These are phyloP conservation scores for Perizoma flavofasciatum DNA, from an alignment of 2,888 invertebrate species.

Conservation along the genomic window DNA sequence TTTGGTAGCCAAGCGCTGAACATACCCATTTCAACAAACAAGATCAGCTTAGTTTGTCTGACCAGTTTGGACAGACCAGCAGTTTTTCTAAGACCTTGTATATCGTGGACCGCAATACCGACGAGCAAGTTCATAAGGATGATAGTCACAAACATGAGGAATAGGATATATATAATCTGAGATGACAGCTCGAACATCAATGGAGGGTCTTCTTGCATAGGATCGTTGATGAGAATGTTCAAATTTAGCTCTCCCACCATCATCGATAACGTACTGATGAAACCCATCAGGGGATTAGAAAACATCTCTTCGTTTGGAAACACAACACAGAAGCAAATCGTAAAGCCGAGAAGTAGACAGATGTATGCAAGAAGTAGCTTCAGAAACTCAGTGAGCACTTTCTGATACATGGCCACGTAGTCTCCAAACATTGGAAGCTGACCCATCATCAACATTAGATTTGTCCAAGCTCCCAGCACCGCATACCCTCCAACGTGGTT, in stretches of 20 bases:
- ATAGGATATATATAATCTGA: conserved; percentile 91
- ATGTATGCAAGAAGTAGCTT: conserved; percentile 92
- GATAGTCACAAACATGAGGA: conserved; percentile 92
- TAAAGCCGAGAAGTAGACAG: conserved; percentile 92
- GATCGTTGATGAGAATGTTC: conserved; percentile 89
- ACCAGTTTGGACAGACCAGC: conserved; percentile 93
- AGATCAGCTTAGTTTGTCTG: conserved; percentile 92
- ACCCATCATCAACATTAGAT: conserved; percentile 94
- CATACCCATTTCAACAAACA: conserved; percentile 92
- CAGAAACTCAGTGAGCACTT: conserved; percentile 92
- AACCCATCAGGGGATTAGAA: conserved; percentile 92
- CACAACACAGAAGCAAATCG: conserved; percentile 94
- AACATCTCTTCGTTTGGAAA: conserved; percentile 93
- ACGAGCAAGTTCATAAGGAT: conserved; percentile 93
- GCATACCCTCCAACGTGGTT: conserved; percentile 94
- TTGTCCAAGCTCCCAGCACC: conserved; percentile 93
- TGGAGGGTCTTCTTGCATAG: conserved; percentile 87
- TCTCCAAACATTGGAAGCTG: conserved; percentile 94
- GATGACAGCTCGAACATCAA: conserved; percentile 90
- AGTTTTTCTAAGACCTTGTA: conserved; percentile 92
- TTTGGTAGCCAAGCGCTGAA: conserved; percentile 91
- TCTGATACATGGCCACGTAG: conserved; percentile 95
- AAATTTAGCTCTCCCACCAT: conserved; percentile 94
- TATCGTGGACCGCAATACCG: conserved; percentile 94
- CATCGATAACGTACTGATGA: conserved; percentile 93